Base-by-base conservation (phyloP, 2,888 invertebrate species). In the Phortica magna region DNA sequence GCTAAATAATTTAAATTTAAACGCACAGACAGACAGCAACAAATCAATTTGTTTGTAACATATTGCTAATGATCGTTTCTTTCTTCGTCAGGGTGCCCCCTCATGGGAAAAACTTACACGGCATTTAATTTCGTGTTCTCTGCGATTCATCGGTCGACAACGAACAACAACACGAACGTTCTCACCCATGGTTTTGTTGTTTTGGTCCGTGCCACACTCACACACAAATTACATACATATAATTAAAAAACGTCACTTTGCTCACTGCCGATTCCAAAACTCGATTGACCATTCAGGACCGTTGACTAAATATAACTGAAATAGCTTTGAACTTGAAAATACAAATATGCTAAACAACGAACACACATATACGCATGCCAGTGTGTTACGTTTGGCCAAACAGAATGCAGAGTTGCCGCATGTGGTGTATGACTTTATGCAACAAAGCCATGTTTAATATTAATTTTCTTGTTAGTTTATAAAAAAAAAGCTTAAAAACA, bases 121-220 rank as follows among this genome's bases (percentile, higher is more conserved):
- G 73, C 95, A 95, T 81, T 94, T 94, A 78, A 95, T 91, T 72
- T 93, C 93, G 72, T 93, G 93, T 92, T 98, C 98, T 82, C 95
- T 93, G 80, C 93, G 93, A 93, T 96, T 97, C 94, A 97, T 95
- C 39, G 98, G 98, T 73, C 97, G 95, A 93, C 97, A 97, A 2
- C 91, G 87, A 7, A 91, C 90, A 12, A 91, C 87, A 48, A 90
- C 91, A 41, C 89, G 87, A 1, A 91, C 90, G 57, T 91, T 91
- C 81, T 91, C 91, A 41, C 85, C 88, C 91, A 91, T 91, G 5
- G 14, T 48, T 19, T 61, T 61, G 61, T 22, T 22, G 19, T n/a
- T 61, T 22, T 61, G 19, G 61, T 10, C 61, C 61, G 61, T 61
- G 22, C 31, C 31, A 17, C 17, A 61, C 5, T 61, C 19, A 22